Conservation (phyloP, 2,113 vertebrate species). For the Oreochromis niloticus region DNA sequence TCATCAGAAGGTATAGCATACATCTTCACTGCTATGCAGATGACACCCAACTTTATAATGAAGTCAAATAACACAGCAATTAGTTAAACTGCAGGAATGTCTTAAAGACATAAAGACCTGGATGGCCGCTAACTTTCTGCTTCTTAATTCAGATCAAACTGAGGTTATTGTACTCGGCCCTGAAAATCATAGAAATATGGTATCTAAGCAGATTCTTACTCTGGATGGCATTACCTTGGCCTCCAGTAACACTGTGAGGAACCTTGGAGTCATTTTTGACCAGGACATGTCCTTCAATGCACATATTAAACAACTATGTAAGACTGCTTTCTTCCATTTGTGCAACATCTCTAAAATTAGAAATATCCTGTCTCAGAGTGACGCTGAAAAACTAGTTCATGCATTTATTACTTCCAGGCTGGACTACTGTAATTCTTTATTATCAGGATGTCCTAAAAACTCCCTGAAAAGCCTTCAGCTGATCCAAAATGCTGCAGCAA, state of each 20-base stretch:
- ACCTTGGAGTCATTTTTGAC: neutral
- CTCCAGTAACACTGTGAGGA: neutral
- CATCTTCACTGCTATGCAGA: fast-evolving
- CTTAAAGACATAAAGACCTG: neutral
- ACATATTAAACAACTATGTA: neutral
- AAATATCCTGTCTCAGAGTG: neutral
- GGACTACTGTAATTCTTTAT: no score
- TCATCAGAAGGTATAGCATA: neutral
- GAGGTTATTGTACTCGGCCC: fast-evolving
- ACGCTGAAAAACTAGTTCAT: neutral
- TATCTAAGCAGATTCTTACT: fast-evolving
- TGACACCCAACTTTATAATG: neutral
- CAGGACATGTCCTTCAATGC: fast-evolving
- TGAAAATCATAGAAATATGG: neutral
- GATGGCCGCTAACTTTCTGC: neutral
- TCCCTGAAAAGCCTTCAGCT: neutral
- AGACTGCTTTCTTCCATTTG: fast-evolving
- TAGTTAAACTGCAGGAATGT: neutral
- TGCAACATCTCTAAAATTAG: fast-evolving
- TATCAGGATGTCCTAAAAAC: fast-evolving
- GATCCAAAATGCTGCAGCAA: neutral
- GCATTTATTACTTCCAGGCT: no score
- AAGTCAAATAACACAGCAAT: neutral
- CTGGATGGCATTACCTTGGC: neutral
- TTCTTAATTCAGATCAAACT: fast-evolving